Conservation (phyloP, 2,797 vertebrate species). For the Tokudaia muenninki region DNA sequence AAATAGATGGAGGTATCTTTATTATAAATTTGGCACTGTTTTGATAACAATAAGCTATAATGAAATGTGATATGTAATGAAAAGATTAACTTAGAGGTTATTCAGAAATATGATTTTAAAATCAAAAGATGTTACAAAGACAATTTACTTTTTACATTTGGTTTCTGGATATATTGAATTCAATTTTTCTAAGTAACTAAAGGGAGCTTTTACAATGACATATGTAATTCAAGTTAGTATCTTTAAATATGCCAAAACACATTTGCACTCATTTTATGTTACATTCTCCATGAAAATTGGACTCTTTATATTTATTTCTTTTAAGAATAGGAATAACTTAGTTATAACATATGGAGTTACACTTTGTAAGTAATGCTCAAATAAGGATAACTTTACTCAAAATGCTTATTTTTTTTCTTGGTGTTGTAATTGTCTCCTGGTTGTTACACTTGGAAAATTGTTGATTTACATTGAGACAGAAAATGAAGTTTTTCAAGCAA, state of each 20-base stretch:
- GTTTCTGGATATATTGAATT: not conserved
- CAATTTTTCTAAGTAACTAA: not conserved
- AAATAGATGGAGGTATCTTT: not conserved
- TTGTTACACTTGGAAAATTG: not conserved
- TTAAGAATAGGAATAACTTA: not conserved
- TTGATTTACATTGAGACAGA: not conserved
- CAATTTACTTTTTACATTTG: not conserved
- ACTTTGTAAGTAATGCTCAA: not conserved
- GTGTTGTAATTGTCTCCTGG: not conserved
- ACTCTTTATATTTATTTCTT: not conserved
- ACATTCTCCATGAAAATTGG: not conserved
- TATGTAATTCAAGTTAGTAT: not conserved
- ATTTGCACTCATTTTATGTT: not conserved
- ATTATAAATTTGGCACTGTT: not conserved
- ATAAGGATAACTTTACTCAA: not conserved
- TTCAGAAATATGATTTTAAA: not conserved
- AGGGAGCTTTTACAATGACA: not conserved
- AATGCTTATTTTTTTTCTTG: not conserved
- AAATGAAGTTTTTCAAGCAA: not conserved
- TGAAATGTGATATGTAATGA: not conserved
- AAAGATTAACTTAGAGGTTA: conserved; percentile 4
- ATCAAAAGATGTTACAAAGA: not conserved
- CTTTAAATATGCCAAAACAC: not conserved
- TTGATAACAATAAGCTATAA: conserved; percentile 32
- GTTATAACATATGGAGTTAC: not conserved